Evolutionary conservation across 2,888 invertebrate genomes (phyloP).

Genomic region (Acronicta leporina): DNA sequence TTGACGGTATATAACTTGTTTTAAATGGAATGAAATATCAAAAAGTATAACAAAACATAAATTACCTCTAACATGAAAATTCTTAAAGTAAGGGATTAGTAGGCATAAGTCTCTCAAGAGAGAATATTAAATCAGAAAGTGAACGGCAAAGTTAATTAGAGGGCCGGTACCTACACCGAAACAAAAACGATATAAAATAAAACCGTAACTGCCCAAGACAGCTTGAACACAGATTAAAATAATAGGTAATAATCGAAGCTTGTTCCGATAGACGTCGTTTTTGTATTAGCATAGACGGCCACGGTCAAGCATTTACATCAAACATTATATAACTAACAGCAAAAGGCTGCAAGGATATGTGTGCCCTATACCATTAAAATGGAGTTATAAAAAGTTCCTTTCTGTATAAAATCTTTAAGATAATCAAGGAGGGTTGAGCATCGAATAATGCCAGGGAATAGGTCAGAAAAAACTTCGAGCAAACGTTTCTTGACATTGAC

Average conservation of each 20-base stretch:
- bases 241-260: too few species aligned
- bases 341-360: conserved; percentile 1
- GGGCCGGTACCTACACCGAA: conserved; percentile 13
- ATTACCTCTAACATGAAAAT: conserved; percentile 29
- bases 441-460: conserved; percentile 37
- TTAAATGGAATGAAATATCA: neutral
- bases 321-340: conserved; percentile 6
- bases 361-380: neutral
- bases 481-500: conserved; percentile 45
- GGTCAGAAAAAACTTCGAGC: conserved; percentile 35
- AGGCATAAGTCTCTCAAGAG: conserved; percentile 16
- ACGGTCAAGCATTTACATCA: too few species aligned
- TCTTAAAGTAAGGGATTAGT: conserved; percentile 32
- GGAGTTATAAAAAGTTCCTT: neutral
- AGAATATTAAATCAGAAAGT: conserved; percentile 34
- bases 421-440: conserved; percentile 31
- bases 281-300: too few species aligned
- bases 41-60: conserved; percentile 13
- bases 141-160: conserved; percentile 21
- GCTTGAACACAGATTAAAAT: too few species aligned
- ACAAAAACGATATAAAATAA: conserved; percentile 20
- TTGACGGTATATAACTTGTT: neutral
- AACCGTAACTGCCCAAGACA: neutral
- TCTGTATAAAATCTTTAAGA: conserved; percentile 13
- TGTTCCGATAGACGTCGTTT: conserved; percentile 16